Conservation (phyloP, 1,140 invertebrate species). For the Drosophila truncata region DNA sequence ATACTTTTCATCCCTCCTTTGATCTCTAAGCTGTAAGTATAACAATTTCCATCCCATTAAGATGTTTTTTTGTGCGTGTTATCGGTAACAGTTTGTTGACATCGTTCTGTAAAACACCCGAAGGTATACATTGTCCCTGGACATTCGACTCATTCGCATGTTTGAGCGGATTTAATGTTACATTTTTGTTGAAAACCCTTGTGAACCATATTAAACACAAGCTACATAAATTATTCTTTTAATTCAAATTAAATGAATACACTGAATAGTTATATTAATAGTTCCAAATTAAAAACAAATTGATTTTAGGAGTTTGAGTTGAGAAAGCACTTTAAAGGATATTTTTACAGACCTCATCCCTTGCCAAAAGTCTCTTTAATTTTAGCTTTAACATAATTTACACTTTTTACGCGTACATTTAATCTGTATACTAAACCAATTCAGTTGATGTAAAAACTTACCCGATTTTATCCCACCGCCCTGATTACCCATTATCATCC, state of each 20-base stretch:
- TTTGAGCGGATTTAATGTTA: slow-evolving; percentile 20
- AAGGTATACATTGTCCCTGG: slow-evolving; percentile 47
- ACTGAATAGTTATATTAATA: too few species aligned
- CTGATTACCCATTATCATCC: slow-evolving; percentile 16
- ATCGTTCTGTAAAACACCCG: slow-evolving; percentile 34
- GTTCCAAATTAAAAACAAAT: not conserved
- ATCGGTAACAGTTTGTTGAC: slow-evolving; percentile 61
- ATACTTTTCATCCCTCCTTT: slow-evolving; percentile 24
- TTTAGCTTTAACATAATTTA: not conserved
- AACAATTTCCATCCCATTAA: not conserved
- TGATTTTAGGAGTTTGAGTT: not conserved
- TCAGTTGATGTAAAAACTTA: not conserved
- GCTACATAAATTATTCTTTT: not conserved
- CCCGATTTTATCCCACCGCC: too few species aligned
- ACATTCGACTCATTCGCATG: slow-evolving; percentile 26
- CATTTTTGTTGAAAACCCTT: not conserved
- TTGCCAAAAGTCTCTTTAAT: not conserved
- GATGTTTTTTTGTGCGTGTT: slow-evolving; percentile 1
- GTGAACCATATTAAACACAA: slow-evolving; percentile 5
- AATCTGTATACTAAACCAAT: not conserved
- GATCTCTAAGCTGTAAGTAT: too few species aligned
- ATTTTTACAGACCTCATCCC: not conserved
- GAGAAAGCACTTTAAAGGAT: not conserved
- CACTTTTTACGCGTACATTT: not conserved
- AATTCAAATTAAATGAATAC: too few species aligned